Percentiles rank a stretch among this genome's conserved stretches.
These are phyloP conservation scores for Aptenodytes forsteri DNA, from an alignment of 2,113 vertebrate genomes.

Conservation along the genomic window DNA sequence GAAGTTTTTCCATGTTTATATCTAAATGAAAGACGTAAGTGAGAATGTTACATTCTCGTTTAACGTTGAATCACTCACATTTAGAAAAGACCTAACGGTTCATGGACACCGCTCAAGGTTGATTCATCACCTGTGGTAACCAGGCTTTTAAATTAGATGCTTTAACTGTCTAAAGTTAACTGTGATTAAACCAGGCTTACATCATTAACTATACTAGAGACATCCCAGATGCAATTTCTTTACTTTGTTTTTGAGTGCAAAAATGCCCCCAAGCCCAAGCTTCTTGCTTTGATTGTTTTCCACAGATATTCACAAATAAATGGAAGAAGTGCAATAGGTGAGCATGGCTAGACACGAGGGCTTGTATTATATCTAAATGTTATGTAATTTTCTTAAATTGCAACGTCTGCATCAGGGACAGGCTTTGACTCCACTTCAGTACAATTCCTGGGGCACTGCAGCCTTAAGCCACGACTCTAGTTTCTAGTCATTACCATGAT, in stretches of 20 bases:
- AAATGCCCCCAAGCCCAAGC: neutral
- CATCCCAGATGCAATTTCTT: neutral
- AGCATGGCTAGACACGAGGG: neutral
- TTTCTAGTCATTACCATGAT: neutral
- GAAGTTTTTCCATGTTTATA: neutral
- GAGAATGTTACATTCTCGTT: neutral
- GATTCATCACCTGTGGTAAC: neutral
- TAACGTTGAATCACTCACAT: neutral
- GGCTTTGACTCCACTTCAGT: neutral
- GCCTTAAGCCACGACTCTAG: rapidly evolving
- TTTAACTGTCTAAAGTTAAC: neutral
- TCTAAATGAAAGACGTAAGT: neutral
- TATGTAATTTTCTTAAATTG: neutral
- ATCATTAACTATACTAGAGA: neutral
- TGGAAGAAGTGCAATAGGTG: neutral
- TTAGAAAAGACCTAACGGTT: neutral
- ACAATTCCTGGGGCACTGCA: neutral
- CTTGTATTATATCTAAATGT: neutral
- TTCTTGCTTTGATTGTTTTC: neutral
- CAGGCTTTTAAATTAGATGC: neutral
- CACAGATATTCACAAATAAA: neutral
- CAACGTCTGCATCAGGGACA: neutral
- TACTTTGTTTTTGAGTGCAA: neutral
- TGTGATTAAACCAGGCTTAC: neutral
- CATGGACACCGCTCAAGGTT: neutral